Percentiles rank a stretch among this genome's conserved stretches.
Conservation (phyloP, 2,888 invertebrate species). For the Notodonta ziczac region DNA sequence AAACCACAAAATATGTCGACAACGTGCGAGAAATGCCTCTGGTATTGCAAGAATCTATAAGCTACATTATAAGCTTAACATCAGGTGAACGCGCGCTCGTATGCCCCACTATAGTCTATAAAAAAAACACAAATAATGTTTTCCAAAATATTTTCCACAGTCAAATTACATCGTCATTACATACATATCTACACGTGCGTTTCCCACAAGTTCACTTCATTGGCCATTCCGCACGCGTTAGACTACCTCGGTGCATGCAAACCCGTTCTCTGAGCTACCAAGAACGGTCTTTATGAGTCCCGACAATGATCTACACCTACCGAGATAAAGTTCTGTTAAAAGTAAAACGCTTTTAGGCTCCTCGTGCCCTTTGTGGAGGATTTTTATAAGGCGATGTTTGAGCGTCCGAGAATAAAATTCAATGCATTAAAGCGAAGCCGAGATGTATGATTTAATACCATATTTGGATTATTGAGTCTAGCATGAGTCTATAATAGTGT, state of each 20-base stretch:
- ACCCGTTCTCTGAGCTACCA: slow-evolving; percentile 67
- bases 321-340: slow-evolving; percentile 51
- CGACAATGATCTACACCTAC: slow-evolving; percentile 69
- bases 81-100: no score
- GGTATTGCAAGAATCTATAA: no score
- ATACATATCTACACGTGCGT: slow-evolving; percentile 11
- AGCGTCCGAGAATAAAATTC: slow-evolving; percentile 1
- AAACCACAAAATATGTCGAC: no score
- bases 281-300: slow-evolving; percentile 60
- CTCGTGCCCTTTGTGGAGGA: slow-evolving; percentile 6
- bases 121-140: background rate
- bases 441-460: background rate
- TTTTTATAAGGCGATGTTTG: slow-evolving; percentile 4
- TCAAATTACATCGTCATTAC: background rate
- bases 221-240: slow-evolving; percentile 54
- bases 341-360: slow-evolving; percentile 27
- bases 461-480: no score
- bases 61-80: no score
- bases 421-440: background rate
- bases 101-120: no score
- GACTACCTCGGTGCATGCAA: slow-evolving; percentile 48
- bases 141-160: background rate
- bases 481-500: no score
- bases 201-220: slow-evolving; percentile 43
- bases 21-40: no score